phyloP scores from a whole-genome alignment of 1,140 invertebrate genomes.

The Asbolus verrucosus region DNA sequence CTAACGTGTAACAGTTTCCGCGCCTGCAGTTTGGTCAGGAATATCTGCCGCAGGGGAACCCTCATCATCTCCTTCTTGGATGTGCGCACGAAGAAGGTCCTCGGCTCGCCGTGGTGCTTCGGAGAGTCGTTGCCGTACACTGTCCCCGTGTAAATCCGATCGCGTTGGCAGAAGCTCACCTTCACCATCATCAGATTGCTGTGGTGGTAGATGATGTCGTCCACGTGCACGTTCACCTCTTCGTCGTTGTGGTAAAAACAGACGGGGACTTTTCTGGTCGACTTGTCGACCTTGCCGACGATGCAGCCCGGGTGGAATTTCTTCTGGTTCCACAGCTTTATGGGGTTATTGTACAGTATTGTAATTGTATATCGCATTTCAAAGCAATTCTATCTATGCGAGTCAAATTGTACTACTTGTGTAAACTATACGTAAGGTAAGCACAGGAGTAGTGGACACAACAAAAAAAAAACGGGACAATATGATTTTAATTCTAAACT shows the following conservation, averaged over 20 bases:
- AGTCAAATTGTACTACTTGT: too few species aligned
- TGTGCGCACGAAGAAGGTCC: conserved; percentile 9
- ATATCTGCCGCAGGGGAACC: conserved; percentile 10
- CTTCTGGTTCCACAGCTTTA: not conserved
- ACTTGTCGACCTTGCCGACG: not conserved
- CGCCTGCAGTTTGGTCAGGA: conserved; percentile 3
- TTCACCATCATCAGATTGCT: conserved; percentile 33
- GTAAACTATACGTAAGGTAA: too few species aligned
- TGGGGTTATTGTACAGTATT: too few species aligned
- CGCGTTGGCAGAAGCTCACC: conserved; percentile 4
- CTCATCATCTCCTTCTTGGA: not conserved
- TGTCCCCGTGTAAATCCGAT: not conserved
- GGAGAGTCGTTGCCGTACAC: conserved; percentile 40
- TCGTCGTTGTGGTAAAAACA: conserved; percentile 16
- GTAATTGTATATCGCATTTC: too few species aligned
- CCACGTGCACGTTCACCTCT: not conserved
- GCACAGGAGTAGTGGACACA: too few species aligned
- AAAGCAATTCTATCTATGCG: too few species aligned
- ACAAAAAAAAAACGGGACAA: too few species aligned
- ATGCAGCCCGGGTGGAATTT: conserved; percentile 15
- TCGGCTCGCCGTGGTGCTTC: conserved; percentile 11
- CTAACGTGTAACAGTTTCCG: not conserved
- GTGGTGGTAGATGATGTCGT: conserved; percentile 26
- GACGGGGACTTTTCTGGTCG: not conserved
- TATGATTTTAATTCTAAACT: too few species aligned